These are phyloP conservation scores for Andrena dorsata DNA, from an alignment of 2,888 invertebrate genomes.

Conservation along the genomic window DNA sequence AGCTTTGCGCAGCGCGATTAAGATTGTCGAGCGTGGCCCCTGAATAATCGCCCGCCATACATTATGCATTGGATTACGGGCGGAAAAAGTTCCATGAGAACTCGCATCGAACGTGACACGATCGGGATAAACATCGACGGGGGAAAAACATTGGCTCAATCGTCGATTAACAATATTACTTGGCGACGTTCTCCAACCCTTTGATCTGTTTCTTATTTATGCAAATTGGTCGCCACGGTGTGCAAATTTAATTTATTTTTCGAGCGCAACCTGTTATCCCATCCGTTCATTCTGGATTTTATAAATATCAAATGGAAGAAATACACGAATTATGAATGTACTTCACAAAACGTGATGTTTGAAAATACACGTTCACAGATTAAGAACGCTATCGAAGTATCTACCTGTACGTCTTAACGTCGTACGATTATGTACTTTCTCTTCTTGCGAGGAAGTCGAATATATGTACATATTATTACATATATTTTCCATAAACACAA, in stretches of 20 bases:
- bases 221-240: neutral
- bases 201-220: constrained; percentile 7
- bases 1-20: constrained; percentile 51
- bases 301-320: constrained; percentile 6
- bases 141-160: neutral
- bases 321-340: neutral
- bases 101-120: constrained; percentile 3
- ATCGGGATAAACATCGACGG: constrained; percentile 6
- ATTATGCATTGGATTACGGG: constrained; percentile 44
- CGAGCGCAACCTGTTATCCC: neutral
- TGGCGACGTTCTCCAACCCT: neutral
- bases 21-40: constrained; percentile 45
- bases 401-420: constrained; percentile 9
- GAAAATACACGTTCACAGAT: neutral
- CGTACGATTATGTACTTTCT: constrained; percentile 54
- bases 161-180: constrained; percentile 23
- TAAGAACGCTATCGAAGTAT: neutral
- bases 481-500: constrained; percentile 57
- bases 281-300: neutral
- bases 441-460: constrained; percentile 34
- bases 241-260: neutral
- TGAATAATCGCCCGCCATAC: constrained; percentile 46
- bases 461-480: constrained; percentile 39
- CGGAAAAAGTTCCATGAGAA: constrained; percentile 28
- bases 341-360: neutral